phyloP scores from a whole-genome alignment of 2,888 invertebrate species.

The Drosophila putrida region DNA sequence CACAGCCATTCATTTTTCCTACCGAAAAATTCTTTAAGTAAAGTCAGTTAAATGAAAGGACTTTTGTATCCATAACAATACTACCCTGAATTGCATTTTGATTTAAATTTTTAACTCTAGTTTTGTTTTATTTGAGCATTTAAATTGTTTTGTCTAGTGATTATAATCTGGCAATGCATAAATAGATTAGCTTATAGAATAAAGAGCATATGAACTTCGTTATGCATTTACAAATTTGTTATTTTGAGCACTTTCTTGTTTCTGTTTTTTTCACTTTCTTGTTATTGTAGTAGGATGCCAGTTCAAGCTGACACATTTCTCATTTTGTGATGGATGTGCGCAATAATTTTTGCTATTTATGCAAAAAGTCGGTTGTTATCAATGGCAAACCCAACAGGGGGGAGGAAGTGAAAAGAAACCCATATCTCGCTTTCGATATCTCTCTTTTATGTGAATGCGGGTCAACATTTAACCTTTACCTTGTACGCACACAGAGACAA shows the following conservation, averaged over 20 bases:
- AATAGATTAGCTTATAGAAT: too few relatives aligned
- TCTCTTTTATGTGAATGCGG: slow-evolving; percentile 63
- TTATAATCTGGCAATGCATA: too few relatives aligned
- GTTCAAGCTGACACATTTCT: slow-evolving; percentile 72
- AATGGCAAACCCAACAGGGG: slow-evolving; percentile 33
- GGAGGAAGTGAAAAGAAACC: neutral
- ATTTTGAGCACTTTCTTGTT: slow-evolving; percentile 29
- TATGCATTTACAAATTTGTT: slow-evolving; percentile 2
- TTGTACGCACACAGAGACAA: slow-evolving; percentile 50
- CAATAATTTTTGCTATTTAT: slow-evolving; percentile 81
- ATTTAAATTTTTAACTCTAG: too few relatives aligned
- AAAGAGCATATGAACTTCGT: slow-evolving; percentile 26
- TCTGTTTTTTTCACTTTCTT: slow-evolving; percentile 14
- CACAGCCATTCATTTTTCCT: too few relatives aligned
- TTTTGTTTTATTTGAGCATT: too few relatives aligned
- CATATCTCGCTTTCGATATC: slow-evolving; percentile 45
- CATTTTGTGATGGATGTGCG: slow-evolving; percentile 77
- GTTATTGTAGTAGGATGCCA: slow-evolving; percentile 35
- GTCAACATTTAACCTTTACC: slow-evolving; percentile 80
- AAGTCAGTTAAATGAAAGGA: too few relatives aligned
- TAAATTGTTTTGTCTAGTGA: too few relatives aligned
- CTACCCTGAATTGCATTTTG: too few relatives aligned
- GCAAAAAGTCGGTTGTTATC: slow-evolving; percentile 71
- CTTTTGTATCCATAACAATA: too few relatives aligned
- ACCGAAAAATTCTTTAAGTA: too few relatives aligned